Conservation (phyloP, 2,113 vertebrate genomes). For the Hypocryptadius cinnamomeus region DNA sequence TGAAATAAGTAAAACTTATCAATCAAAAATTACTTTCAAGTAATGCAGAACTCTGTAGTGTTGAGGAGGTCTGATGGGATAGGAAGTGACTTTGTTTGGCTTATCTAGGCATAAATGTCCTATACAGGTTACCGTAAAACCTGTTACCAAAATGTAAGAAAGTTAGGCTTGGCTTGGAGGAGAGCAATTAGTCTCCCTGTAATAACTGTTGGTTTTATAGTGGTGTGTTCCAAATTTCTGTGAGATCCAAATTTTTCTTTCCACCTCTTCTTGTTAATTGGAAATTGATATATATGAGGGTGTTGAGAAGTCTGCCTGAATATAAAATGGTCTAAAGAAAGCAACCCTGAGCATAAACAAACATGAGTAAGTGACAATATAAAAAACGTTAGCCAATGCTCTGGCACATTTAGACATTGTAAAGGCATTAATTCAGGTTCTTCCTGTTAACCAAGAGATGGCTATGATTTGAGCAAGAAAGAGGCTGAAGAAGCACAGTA, state of each 20-base stretch:
- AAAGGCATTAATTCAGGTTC: background rate
- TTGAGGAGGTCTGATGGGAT: background rate
- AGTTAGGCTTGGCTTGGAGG: background rate
- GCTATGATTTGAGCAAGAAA: slow-evolving; percentile 29
- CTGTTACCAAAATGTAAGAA: background rate
- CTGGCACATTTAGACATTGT: background rate
- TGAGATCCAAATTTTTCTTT: background rate
- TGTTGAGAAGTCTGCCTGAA: background rate
- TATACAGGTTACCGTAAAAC: background rate
- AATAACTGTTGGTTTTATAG: background rate
- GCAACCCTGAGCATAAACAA: slow-evolving; percentile 33
- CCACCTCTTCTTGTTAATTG: background rate
- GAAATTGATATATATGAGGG: background rate
- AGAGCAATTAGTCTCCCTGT: background rate
- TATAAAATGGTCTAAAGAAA: slow-evolving; percentile 20
- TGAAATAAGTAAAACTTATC: background rate
- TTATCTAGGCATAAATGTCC: background rate
- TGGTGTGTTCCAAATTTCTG: background rate
- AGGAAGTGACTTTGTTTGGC: background rate
- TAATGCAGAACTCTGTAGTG: background rate
- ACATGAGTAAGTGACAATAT: background rate
- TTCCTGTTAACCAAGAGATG: background rate
- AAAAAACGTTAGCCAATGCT: background rate
- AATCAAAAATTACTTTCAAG: background rate
- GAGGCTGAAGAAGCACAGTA: background rate